phyloP scores from a whole-genome alignment of 1,140 invertebrate species.

The Bombus breviceps region DNA sequence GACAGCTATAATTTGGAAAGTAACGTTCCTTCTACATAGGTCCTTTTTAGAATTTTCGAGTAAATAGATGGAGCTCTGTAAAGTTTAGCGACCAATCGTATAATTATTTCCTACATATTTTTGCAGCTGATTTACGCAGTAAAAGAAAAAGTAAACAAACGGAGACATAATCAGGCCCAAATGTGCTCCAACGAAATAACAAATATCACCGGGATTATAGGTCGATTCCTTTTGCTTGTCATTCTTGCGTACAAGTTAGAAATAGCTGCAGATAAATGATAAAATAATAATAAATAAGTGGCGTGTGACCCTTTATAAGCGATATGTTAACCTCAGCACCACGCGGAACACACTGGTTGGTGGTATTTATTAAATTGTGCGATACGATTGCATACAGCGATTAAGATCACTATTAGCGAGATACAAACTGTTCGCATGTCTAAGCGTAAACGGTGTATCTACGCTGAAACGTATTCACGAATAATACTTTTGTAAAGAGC shows the following conservation, averaged over 20 bases:
- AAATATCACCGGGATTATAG: neutral
- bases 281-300: conserved; percentile 54
- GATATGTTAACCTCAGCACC: conserved; percentile 69
- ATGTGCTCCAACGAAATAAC: conserved; percentile 10
- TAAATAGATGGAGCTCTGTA: neutral
- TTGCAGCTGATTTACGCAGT: neutral
- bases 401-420: neutral
- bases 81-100: neutral
- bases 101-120: neutral
- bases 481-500: neutral
- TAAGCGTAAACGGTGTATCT: neutral
- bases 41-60: neutral
- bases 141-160: neutral
- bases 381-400: neutral
- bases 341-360: conserved; percentile 63
- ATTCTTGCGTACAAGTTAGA: conserved; percentile 70
- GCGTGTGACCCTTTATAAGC: conserved; percentile 71
- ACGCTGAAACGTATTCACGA: neutral
- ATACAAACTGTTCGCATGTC: neutral
- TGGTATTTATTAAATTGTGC: conserved; percentile 5
- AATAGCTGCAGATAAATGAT: conserved; percentile 79
- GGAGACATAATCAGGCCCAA: conserved; percentile 8
- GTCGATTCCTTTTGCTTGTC: conserved; percentile 21
- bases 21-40: neutral
- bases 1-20: neutral